Conservation (phyloP, 2,797 vertebrate species). For the Lemur catta region DNA sequence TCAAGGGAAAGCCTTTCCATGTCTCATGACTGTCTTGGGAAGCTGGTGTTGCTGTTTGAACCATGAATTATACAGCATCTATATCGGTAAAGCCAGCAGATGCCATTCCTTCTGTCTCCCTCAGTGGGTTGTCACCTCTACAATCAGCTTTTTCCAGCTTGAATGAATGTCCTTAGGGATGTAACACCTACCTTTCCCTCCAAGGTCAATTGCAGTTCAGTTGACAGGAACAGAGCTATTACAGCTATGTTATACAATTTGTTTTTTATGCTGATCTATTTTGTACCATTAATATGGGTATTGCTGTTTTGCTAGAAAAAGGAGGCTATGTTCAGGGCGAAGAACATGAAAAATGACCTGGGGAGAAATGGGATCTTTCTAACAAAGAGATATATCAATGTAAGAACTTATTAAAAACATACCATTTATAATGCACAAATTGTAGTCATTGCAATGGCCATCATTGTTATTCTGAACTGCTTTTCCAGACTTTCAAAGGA, state of each 20-base stretch:
- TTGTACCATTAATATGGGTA: conserved; percentile 74
- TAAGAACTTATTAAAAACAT: conserved; percentile 73
- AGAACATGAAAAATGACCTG: conserved; percentile 70
- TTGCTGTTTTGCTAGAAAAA: conserved; percentile 76
- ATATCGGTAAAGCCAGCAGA: not conserved
- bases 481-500: conserved; percentile 53
- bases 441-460: not conserved
- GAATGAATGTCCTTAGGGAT: not conserved
- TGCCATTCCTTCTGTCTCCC: conserved; percentile 4
- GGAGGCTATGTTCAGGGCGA: conserved; percentile 67
- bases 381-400: conserved; percentile 78
- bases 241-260: conserved; percentile 60
- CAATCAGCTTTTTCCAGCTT: not conserved
- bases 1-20: not conserved
- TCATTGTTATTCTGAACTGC: conserved; percentile 64
- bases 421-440: conserved; percentile 72
- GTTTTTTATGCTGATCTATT: conserved; percentile 66
- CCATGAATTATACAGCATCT: not conserved
- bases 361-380: conserved; percentile 74
- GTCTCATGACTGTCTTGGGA: not conserved
- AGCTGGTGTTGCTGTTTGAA: not conserved
- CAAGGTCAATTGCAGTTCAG: conserved; percentile 59
- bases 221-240: conserved; percentile 61
- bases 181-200: conserved; percentile 48
- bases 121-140: not conserved